Evolutionary conservation across 2,888 invertebrate genomes (phyloP), one percentile per base, ranked within the genome.

Genomic region (Sipha maydis): DNA sequence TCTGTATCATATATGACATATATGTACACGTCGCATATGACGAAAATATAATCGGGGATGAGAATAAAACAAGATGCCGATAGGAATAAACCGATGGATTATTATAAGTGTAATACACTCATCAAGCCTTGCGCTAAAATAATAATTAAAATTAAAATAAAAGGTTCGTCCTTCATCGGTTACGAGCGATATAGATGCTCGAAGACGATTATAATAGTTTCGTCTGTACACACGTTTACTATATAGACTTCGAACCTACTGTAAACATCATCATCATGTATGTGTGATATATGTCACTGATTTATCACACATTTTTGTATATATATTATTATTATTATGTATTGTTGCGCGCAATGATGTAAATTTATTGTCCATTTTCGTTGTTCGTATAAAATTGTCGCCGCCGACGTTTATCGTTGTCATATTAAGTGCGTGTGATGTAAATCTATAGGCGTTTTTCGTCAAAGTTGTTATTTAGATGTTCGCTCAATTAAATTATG

Each of bases 381-480:
- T 82, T 69, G 82, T 69, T 21, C 75, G 9, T 1, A 31, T 71
- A 38, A 4, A n/a, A 19, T 48, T 48, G 69, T 69, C 41, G 25
- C 3, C 80, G n/a, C 69, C 67, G 19, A 67, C 67, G 25, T 61
- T 21, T 25, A 61, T 61, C 69, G 28, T 28, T 28, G 11, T 71
- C 71, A 25, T 83, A 73, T 54, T 73, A 54, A 73, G 54, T 14
- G 73, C 25, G 34, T 54, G 83, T 83, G 83, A 83, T 83, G 73
- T 83, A 83, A 83, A 83, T 73, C 73, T 71, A 54, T 54, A 34
- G 73, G 31, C 34, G 73, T 71, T 83, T 83, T 83, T 83, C 83
- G 71, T 83, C 79, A 69, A 69, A 82, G 71, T 83, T 31, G 83
- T 73, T 73, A 71, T 83, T 73, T 25, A 71, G 34, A 83, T 54